phyloP scores from a whole-genome alignment of 2,113 vertebrate species.

The Trichechus manatus region DNA sequence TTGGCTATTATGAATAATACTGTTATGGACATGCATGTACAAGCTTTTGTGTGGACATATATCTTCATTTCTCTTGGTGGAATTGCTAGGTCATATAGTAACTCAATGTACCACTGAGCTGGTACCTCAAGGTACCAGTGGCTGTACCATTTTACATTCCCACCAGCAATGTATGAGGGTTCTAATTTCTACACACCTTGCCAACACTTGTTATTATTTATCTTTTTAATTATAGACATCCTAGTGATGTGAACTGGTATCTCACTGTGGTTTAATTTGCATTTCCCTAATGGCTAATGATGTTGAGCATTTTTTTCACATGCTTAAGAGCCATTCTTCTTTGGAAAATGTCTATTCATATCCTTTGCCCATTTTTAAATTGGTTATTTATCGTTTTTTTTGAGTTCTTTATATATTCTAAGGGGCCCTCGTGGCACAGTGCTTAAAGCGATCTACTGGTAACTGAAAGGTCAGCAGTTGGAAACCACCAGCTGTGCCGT shows the following conservation, averaged over 20 bases:
- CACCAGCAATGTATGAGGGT: neutral
- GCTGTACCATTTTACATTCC: neutral
- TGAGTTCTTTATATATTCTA: too few species aligned
- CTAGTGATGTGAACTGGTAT: neutral
- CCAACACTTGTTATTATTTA: neutral
- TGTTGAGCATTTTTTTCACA: neutral
- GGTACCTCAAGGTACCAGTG: neutral
- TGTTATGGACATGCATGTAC: neutral
- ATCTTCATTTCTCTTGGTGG: neutral
- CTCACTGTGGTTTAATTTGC: neutral
- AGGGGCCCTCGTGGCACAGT: too few species aligned
- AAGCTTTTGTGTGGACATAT: neutral
- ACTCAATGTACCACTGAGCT: neutral
- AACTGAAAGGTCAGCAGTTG: too few species aligned
- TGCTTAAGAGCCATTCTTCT: neutral
- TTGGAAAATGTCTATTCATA: neutral
- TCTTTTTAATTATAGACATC: neutral
- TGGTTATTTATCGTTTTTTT: neutral
- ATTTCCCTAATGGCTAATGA: slow-evolving; percentile 9
- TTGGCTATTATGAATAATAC: neutral
- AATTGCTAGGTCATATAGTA: neutral
- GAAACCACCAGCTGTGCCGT: too few species aligned
- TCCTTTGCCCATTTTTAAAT: neutral
- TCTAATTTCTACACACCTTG: neutral
- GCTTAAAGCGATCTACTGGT: too few species aligned